Conservation (phyloP, 2,113 vertebrate genomes). For the Otis tarda region DNA sequence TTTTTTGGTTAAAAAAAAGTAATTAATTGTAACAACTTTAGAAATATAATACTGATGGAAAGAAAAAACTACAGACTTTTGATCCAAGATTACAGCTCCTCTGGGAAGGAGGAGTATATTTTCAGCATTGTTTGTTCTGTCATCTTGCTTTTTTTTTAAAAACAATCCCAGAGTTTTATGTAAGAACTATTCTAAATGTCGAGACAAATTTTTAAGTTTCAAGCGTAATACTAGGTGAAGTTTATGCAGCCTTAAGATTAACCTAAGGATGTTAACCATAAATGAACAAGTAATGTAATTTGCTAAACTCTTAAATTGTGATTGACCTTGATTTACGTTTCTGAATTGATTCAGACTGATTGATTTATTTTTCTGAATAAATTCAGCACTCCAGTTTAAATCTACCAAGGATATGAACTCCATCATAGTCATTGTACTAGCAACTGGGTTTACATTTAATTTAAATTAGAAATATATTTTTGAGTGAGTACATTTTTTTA, state of each 20-base stretch:
- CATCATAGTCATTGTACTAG: neutral
- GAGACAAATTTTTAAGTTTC: slow-evolving; percentile 1
- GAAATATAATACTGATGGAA: neutral
- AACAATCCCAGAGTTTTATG: neutral
- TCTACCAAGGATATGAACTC: neutral
- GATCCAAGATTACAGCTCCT: neutral
- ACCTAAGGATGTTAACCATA: neutral
- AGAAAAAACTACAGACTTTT: neutral
- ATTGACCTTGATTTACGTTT: slow-evolving; percentile 22
- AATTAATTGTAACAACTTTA: neutral
- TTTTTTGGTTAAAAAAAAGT: neutral
- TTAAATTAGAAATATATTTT: neutral
- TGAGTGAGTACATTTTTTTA: neutral
- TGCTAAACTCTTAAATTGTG: neutral
- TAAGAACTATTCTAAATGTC: slow-evolving; percentile 14
- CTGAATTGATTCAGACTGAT: neutral
- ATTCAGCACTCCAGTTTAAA: neutral
- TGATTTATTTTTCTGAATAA: neutral
- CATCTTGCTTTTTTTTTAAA: neutral
- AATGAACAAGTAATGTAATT: slow-evolving; percentile 22
- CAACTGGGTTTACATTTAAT: neutral
- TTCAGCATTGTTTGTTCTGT: neutral
- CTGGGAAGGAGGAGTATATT: neutral
- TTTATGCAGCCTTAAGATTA: slow-evolving; percentile 3
- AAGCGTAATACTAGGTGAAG: neutral